Evolutionary conservation across 2,113 vertebrate species (phyloP).

Genomic region (Zapus hudsonius): DNA sequence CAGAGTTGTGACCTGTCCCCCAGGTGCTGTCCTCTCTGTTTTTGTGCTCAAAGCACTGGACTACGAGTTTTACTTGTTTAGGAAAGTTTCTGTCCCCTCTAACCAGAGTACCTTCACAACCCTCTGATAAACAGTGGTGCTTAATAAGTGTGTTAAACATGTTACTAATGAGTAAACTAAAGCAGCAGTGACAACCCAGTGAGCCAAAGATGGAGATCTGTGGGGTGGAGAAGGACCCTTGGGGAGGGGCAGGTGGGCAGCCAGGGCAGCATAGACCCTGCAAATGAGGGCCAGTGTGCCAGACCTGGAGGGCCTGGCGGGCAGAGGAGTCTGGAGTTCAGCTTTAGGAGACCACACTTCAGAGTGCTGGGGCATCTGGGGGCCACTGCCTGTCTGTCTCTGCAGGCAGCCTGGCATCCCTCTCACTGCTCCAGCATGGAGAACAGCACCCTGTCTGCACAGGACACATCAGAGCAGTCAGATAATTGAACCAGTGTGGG

Average conservation of each 20-base stretch:
- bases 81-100: background rate
- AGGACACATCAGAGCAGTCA: background rate
- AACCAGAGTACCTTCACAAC: background rate
- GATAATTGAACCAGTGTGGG: accelerated
- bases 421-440: background rate
- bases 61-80: background rate
- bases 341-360: background rate
- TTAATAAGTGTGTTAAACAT: background rate
- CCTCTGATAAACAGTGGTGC: background rate
- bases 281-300: background rate
- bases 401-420: slow-evolving; percentile 56
- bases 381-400: slow-evolving; percentile 18
- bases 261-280: background rate
- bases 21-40: background rate
- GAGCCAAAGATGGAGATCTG: too few relatives aligned
- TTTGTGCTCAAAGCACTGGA: background rate
- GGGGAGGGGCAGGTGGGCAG: background rate
- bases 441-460: accelerated
- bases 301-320: too few relatives aligned
- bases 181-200: background rate
- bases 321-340: too few relatives aligned
- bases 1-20: background rate
- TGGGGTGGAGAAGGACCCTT: background rate
- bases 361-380: accelerated
- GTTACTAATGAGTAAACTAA: too few relatives aligned